Base-by-base conservation (phyloP, 2,888 invertebrate species). In the Volucella zonaria region DNA sequence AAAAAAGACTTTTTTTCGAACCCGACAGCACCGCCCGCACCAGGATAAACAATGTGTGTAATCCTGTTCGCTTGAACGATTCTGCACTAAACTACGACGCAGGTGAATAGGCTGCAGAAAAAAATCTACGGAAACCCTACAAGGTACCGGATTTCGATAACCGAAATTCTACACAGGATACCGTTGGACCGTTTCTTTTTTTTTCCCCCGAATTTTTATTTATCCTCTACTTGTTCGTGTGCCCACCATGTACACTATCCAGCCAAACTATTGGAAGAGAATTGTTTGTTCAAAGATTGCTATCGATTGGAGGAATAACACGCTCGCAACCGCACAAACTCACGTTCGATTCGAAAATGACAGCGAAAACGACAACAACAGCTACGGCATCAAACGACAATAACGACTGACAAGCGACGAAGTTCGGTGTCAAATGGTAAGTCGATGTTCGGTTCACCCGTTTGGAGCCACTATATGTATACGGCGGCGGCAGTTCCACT, bases 321-420 rank as follows among this genome's bases (percentile, higher is more conserved):
- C 81, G 40, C 40, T 66, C 74, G 51, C 83, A 47, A 68, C 43
- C 61, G 61, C 56, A 73, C 76, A 52, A 52, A 58, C 51, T 70
- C 66, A 47, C 67, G 81, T 77, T 85, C 64, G 66, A 73, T 73
- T 73, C 80, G 76, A 64, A 40, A 67, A 73, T 78, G 73, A 81
- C 76, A 31, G 6, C 31, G 6, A 23, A 6, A 31, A 31, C 6
- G 31, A 31, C 31, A 6, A 31, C 4, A 31, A 6, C 31, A 6
- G 3, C 18, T 23, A 23, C 18, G 3, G 18, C 18, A 23, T 23
- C 18, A 23, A 23, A 31, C 31, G 0, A 31, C 31, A 31, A 4
- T 1, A 31, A 4, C 80, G 82, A 75, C 18, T 76, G 56, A 79
- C 67, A 10, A 62, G 76, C 68, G 56, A 62, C 67, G 45, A 42